A percentile compares a stretch with the other conserved stretches of the same genome.
These are phyloP conservation scores for Diploscapter pachys DNA, from an alignment of 1,140 invertebrate species.

Conservation along the genomic window DNA sequence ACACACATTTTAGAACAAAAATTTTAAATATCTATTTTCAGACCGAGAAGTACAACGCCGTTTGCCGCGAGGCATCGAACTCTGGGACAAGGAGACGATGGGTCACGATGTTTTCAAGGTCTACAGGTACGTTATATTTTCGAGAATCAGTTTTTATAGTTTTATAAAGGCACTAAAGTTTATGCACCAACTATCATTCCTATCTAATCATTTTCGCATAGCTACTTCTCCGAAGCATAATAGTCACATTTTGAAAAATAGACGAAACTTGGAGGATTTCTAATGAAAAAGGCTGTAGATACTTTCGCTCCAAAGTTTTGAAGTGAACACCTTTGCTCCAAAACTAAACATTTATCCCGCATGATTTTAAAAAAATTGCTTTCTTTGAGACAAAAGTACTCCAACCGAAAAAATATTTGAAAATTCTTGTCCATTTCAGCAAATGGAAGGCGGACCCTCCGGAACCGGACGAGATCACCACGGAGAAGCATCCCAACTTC, in stretches of 20 bases:
- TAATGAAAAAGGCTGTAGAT: neutral
- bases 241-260: neutral
- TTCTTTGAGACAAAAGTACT: slow-evolving; percentile 1
- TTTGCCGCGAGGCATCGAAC: slow-evolving; percentile 47
- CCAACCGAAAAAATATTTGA: too few relatives aligned
- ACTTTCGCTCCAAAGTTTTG: neutral
- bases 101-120: slow-evolving; percentile 56
- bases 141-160: neutral
- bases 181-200: neutral
- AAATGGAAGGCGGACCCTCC: slow-evolving; percentile 53
- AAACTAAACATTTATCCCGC: neutral
- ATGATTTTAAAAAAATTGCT: neutral
- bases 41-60: slow-evolving; percentile 47
- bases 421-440: neutral
- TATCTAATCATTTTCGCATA: neutral
- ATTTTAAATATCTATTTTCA: slow-evolving; percentile 35
- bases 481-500: slow-evolving; percentile 38
- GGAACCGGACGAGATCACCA: slow-evolving; percentile 22
- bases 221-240: neutral
- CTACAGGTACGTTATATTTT: neutral
- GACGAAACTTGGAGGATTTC: neutral
- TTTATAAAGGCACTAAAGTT: neutral
- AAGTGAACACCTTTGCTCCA: neutral
- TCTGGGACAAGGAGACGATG: slow-evolving; percentile 53
- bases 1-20: slow-evolving; percentile 37